phyloP scores from a whole-genome alignment of 2,888 invertebrate genomes.

The Lithophane leautieri region DNA sequence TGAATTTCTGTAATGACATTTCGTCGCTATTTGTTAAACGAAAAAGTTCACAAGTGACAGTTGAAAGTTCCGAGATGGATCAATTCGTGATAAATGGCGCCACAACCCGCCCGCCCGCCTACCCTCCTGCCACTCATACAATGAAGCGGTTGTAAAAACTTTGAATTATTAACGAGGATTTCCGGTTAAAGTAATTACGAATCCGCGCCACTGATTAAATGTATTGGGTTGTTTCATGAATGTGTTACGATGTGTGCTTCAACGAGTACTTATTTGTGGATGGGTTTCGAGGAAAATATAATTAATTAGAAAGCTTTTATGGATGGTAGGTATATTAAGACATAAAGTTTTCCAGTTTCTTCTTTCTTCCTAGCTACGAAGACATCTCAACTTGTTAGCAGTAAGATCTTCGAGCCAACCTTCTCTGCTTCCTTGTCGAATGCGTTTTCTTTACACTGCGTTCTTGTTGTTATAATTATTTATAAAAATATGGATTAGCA shows the following conservation, averaged over 20 bases:
- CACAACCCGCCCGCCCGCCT: slow-evolving; percentile 74
- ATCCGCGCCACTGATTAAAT: slow-evolving; percentile 60
- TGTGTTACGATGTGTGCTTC: slow-evolving; percentile 43
- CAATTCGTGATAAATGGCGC: slow-evolving; percentile 83
- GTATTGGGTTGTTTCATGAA: slow-evolving; percentile 56
- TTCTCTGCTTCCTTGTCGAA: not conserved
- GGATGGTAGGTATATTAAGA: not conserved
- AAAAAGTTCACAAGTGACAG: slow-evolving; percentile 83
- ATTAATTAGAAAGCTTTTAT: slow-evolving; percentile 34
- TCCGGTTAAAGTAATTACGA: slow-evolving; percentile 62
- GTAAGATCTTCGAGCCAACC: not conserved
- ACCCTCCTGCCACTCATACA: slow-evolving; percentile 67
- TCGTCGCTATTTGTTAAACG: slow-evolving; percentile 78
- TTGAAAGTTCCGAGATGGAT: slow-evolving; percentile 79
- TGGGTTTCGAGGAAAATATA: slow-evolving; percentile 14
- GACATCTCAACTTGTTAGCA: slow-evolving; percentile 1
- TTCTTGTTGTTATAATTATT: not conserved
- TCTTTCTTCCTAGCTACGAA: not conserved
- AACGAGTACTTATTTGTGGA: slow-evolving; percentile 8
- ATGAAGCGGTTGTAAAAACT: slow-evolving; percentile 71
- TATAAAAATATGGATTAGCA: not conserved
- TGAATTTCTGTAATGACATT: slow-evolving; percentile 76
- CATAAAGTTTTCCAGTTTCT: not conserved
- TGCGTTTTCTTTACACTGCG: not conserved
- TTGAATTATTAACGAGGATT: slow-evolving; percentile 75